A percentile compares a stretch with the other conserved stretches of the same genome.
Conservation (phyloP, 2,113 vertebrate genomes). For the Oplegnathus fasciatus region DNA sequence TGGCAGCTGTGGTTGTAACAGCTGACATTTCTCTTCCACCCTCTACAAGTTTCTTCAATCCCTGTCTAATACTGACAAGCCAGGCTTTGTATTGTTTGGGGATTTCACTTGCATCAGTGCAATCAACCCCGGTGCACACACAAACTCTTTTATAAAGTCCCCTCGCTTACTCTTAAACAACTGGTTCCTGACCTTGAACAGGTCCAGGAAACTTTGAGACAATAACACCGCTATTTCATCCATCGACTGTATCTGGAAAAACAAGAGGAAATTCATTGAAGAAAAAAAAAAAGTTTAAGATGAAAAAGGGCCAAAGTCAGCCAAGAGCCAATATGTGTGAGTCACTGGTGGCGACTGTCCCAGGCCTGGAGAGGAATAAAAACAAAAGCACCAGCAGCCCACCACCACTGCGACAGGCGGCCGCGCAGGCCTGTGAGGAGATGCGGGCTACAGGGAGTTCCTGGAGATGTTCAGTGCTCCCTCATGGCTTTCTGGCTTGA, state of each 20-base stretch:
- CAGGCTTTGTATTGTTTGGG: constrained; percentile 67
- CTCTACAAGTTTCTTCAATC: constrained; percentile 30
- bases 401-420: background rate
- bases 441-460: constrained; percentile 25
- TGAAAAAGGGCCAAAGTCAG: constrained; percentile 62
- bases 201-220: constrained; percentile 83
- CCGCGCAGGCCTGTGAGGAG: constrained; percentile 29
- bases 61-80: constrained; percentile 34
- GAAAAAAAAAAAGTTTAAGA: constrained; percentile 35
- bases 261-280: constrained; percentile 75
- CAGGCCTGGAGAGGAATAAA: constrained; percentile 73
- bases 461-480: constrained; percentile 45
- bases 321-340: constrained; percentile 70
- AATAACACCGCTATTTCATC: constrained; percentile 73
- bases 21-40: constrained; percentile 56
- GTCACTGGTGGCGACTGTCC: constrained; percentile 77
- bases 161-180: constrained; percentile 57
- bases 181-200: constrained; percentile 67
- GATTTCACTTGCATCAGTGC: constrained; percentile 87
- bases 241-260: constrained; percentile 71
- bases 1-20: constrained; percentile 52
- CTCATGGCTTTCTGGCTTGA: constrained; percentile 32
- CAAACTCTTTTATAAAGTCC: constrained; percentile 52
- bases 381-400: constrained; percentile 57
- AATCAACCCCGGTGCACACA: constrained; percentile 19